These are phyloP conservation scores for Hucho hucho DNA, from an alignment of 2,113 vertebrate genomes.

Conservation along the genomic window DNA sequence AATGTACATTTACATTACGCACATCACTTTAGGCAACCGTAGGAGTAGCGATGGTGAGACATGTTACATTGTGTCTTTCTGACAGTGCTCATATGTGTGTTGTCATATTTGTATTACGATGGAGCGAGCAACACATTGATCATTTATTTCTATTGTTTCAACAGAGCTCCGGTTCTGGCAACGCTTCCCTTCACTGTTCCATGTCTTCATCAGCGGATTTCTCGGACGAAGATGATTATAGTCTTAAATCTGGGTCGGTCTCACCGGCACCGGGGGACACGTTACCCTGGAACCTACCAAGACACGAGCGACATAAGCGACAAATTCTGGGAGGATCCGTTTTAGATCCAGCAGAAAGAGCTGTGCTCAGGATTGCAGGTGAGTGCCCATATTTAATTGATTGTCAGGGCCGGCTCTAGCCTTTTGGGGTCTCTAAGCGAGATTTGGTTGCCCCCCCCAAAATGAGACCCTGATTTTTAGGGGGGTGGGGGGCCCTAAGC, in stretches of 20 bases:
- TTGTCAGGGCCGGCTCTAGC: not conserved
- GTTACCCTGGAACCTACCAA: slow-evolving; percentile 96
- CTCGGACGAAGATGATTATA: slow-evolving; percentile 94
- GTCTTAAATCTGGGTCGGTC: slow-evolving; percentile 87
- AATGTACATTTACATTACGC: slow-evolving; percentile 30
- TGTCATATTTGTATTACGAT: slow-evolving; percentile 14
- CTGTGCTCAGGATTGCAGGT: slow-evolving; percentile 97
- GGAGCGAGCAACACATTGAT: slow-evolving; percentile 44
- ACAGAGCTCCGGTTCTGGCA: slow-evolving; percentile 94
- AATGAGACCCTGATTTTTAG: no score
- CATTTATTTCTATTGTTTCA: slow-evolving; percentile 67
- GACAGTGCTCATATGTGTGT: slow-evolving; percentile 3
- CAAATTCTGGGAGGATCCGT: slow-evolving; percentile 95
- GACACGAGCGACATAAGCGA: slow-evolving; percentile 91
- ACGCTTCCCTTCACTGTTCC: slow-evolving; percentile 92
- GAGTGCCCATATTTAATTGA: slow-evolving; percentile 40
- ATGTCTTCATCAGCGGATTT: slow-evolving; percentile 98
- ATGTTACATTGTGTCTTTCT: not conserved
- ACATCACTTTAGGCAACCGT: slow-evolving; percentile 28
- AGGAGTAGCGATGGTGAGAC: slow-evolving; percentile 61
- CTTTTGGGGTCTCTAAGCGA: no score
- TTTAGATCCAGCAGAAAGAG: slow-evolving; percentile 94
- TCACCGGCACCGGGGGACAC: slow-evolving; percentile 97
- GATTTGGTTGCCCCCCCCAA: no score
- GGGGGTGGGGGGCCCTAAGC: no score